Evolutionary conservation across 2,797 vertebrate species (phyloP).

Genomic region (Luscinia luscinia): DNA sequence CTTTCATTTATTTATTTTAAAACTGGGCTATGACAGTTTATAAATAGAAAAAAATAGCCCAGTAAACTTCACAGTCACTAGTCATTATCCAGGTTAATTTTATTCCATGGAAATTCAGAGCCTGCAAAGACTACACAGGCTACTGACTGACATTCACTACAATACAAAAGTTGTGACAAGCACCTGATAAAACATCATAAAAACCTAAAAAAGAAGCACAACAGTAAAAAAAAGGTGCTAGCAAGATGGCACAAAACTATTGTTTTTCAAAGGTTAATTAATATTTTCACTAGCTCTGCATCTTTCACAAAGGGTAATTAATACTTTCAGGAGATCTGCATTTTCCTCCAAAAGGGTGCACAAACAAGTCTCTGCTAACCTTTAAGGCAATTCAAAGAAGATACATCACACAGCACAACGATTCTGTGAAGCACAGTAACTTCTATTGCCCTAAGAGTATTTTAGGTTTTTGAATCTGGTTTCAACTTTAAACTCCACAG

Average conservation of each 20-base stretch:
- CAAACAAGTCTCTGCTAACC: not conserved
- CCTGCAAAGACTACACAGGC: not conserved
- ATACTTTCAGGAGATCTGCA: not conserved
- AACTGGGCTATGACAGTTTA: not conserved
- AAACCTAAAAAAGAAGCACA: not conserved
- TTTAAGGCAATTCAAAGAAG: not conserved
- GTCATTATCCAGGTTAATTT: not conserved
- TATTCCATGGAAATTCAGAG: not conserved
- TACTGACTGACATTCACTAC: not conserved
- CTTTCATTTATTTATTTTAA: not conserved
- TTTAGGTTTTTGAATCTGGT: conserved; percentile 4
- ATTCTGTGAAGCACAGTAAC: not conserved
- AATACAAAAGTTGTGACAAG: not conserved
- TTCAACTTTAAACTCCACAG: conserved; percentile 10
- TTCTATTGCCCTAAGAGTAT: not conserved
- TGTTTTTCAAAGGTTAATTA: conserved; percentile 1
- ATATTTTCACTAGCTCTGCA: not conserved
- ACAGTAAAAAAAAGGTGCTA: not conserved
- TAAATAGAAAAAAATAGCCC: not conserved
- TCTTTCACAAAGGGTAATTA: not conserved
- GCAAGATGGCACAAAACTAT: not conserved
- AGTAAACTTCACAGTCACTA: not conserved
- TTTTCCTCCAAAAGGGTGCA: not conserved
- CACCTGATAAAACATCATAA: not conserved
- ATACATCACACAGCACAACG: not conserved